Percentiles rank a stretch among this genome's conserved stretches.
These are phyloP conservation scores for Dasypogon diadema DNA, from an alignment of 2,888 invertebrate genomes.

Conservation along the genomic window DNA sequence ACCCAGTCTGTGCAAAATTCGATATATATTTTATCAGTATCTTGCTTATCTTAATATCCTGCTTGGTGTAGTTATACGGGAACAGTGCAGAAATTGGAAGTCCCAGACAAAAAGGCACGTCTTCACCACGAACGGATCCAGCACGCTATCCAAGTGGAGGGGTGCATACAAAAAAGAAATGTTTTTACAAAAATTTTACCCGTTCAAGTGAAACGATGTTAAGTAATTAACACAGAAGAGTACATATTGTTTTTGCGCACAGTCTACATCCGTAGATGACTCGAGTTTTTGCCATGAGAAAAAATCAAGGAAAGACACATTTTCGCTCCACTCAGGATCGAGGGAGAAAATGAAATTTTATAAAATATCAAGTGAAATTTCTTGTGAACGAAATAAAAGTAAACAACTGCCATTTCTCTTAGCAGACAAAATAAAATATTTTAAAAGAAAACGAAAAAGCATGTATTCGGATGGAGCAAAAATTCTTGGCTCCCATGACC, in stretches of 20 bases:
- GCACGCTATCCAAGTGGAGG: conserved; percentile 72
- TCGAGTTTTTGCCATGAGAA: not conserved
- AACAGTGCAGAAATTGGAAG: conserved; percentile 78
- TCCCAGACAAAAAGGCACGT: conserved; percentile 86
- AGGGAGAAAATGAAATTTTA: not conserved
- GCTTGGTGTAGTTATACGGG: conserved; percentile 83
- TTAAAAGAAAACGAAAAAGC: not conserved
- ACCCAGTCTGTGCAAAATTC: conserved; percentile 91
- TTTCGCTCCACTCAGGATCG: not conserved
- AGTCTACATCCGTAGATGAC: not conserved
- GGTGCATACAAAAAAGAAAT: too few relatives aligned
- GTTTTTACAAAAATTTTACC: too few relatives aligned
- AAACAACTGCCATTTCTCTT: not conserved
- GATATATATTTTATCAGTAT: conserved; percentile 86
- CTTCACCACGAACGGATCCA: conserved; percentile 88
- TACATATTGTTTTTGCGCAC: not conserved
- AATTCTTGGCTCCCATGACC: not conserved
- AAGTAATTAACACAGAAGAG: too few relatives aligned
- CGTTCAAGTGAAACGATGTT: too few relatives aligned
- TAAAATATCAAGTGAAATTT: not conserved
- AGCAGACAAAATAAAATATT: conserved; percentile 1
- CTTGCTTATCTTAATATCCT: conserved; percentile 82
- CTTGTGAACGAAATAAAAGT: not conserved
- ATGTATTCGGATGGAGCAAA: not conserved
- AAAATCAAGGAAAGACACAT: not conserved